Evolutionary conservation across 2,113 vertebrate genomes (phyloP).

Genomic region (Limanda limanda): DNA sequence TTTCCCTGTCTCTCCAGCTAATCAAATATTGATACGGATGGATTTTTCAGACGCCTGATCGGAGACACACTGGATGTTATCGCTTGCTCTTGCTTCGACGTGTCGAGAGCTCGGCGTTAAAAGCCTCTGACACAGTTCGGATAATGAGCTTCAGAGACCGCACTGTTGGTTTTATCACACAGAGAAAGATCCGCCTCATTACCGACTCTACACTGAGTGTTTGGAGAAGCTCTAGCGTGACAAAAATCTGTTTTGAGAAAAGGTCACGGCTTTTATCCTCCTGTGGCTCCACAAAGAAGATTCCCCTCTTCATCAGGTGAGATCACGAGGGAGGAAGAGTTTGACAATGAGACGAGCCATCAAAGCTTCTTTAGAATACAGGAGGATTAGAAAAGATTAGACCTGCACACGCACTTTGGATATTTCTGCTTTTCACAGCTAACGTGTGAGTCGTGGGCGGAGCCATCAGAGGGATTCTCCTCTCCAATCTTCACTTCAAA

Average conservation of each 20-base stretch:
- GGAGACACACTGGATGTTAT: constrained; percentile 20
- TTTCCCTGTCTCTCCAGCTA: constrained; percentile 17
- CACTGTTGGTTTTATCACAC: background rate
- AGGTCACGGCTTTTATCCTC: background rate
- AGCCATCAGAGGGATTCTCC: no score
- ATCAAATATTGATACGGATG: constrained; percentile 61
- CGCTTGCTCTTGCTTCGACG: constrained; percentile 41
- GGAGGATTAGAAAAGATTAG: no score
- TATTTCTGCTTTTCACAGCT: no score
- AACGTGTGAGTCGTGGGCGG: no score
- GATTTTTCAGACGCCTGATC: constrained; percentile 24
- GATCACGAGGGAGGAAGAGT: background rate
- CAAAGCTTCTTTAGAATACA: background rate
- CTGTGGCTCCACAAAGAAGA: background rate
- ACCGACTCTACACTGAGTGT: background rate
- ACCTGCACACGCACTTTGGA: no score
- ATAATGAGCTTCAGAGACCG: constrained; percentile 27
- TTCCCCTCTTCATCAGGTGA: background rate
- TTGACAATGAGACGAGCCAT: background rate
- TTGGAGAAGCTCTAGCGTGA: background rate
- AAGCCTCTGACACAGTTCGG: constrained; percentile 19
- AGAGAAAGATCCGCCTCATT: background rate
- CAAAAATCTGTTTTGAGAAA: background rate
- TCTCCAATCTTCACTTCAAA: no score
- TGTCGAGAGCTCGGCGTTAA: constrained; percentile 36